Conservation (phyloP, 2,113 vertebrate species). For the Euleptes europaea region DNA sequence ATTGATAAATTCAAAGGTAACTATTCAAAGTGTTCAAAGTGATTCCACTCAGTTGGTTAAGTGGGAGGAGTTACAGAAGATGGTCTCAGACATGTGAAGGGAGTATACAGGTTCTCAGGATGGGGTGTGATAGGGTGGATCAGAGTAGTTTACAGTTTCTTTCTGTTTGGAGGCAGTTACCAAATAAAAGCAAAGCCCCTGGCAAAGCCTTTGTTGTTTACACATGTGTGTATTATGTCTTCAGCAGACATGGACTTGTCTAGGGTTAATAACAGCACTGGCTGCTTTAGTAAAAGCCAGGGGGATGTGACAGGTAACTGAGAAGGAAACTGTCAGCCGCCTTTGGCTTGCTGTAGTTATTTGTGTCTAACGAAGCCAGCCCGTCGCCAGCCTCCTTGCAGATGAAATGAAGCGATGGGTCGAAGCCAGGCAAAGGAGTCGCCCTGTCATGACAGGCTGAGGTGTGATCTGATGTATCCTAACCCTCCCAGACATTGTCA, state of each 20-base stretch:
- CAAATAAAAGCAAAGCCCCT: background rate
- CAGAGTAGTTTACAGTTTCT: background rate
- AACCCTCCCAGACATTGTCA: constrained; percentile 76
- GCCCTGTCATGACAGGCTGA: constrained; percentile 77
- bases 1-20: background rate
- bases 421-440: constrained; percentile 76
- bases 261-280: background rate
- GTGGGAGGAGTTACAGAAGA: background rate
- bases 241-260: rapidly evolving
- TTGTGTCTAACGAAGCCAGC: constrained; percentile 57
- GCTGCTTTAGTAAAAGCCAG: constrained; percentile 17
- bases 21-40: rapidly evolving
- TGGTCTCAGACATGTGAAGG: rapidly evolving
- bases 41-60: background rate
- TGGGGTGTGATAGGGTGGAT: background rate
- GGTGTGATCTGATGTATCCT: constrained; percentile 83
- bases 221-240: rapidly evolving
- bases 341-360: constrained; percentile 39
- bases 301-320: constrained; percentile 58
- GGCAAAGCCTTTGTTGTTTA: background rate
- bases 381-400: constrained; percentile 58
- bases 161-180: rapidly evolving
- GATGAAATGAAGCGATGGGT: constrained; percentile 76
- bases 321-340: constrained; percentile 33
- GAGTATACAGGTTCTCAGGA: background rate